Evolutionary conservation across 2,888 invertebrate genomes (phyloP), one percentile per base, ranked within the genome.

Genomic region (Leptopterna dolabrata): DNA sequence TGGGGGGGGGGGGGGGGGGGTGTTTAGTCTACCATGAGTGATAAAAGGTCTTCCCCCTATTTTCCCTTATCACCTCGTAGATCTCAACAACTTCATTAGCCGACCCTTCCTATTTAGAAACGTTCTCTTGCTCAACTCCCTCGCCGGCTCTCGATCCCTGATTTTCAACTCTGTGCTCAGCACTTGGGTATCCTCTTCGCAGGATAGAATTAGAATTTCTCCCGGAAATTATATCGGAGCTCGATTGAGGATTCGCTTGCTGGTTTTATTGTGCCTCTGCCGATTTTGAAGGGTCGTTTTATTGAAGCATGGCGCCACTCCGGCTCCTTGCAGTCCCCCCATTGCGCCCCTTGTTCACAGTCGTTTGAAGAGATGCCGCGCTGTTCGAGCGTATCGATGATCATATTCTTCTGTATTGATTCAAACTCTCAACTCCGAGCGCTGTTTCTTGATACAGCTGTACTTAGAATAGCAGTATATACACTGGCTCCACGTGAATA

Each of bases 21-120:
- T 70, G 83, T 83, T 63, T 43, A 83, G 83, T 83, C 83, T 83
- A 70, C 47, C 83, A 24, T 83, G 83, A 83, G 83, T 83, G 83
- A 83, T 83, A 83, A 70, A 83, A 83, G 71, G 63, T 19, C 71
- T 70, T 43, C 41, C 71, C 83, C 83, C 71, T 41, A 24, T 70
- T 70, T 70, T 16, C 43, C 47, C 36, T 83, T 83, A 83, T 83
- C 83, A 83, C 83, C 70, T 83, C 83, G 83, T 83, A 30, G 83
- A 83, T 83, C 83, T 83, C 70, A 83, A 83, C 83, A 83, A 83
- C 83, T 83, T 83, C 83, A 83, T 83, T 83, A 83, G 83, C 83
- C 71, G 63, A 81, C 30, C 81, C 81, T 30, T 30, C 30, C 81
- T 81, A 55, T 81, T 81, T 81, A 29, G 30, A 81, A 55, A 27